Evolutionary conservation across 2,113 vertebrate genomes (phyloP).

Genomic region (Saguinus imperator): DNA sequence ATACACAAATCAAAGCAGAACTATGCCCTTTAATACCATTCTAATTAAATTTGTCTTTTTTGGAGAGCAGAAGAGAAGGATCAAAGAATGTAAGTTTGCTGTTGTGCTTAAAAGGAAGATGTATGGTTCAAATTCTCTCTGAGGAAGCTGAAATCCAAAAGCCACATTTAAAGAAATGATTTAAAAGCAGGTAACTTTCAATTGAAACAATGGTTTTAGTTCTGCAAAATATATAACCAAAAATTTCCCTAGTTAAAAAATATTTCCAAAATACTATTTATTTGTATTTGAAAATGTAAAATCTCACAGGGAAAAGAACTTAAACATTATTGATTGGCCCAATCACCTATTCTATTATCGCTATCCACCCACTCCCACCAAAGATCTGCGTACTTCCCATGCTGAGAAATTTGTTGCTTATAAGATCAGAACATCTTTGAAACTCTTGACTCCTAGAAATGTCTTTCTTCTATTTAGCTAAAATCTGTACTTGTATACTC

Average conservation of each 20-base stretch:
- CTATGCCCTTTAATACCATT: neutral
- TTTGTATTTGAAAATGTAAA: neutral
- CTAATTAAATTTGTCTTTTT: neutral
- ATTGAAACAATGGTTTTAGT: neutral
- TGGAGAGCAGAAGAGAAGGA: neutral
- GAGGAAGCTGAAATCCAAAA: neutral
- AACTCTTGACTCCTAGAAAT: neutral
- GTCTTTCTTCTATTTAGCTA: neutral
- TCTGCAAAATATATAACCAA: neutral
- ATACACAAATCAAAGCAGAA: neutral
- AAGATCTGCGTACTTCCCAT: too few species aligned
- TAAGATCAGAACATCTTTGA: neutral
- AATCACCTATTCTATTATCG: fast-evolving
- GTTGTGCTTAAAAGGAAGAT: neutral
- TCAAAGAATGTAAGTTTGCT: neutral
- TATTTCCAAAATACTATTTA: neutral
- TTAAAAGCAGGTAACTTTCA: neutral
- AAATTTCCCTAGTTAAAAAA: neutral
- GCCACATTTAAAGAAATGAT: neutral
- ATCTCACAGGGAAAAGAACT: neutral
- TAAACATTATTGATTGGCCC: neutral
- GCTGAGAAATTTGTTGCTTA: neutral
- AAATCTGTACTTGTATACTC: neutral
- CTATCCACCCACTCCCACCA: fast-evolving
- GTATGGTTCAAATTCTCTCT: fast-evolving